These are phyloP conservation scores for Lypha dubia DNA, from an alignment of 2,888 invertebrate genomes.

Conservation along the genomic window DNA sequence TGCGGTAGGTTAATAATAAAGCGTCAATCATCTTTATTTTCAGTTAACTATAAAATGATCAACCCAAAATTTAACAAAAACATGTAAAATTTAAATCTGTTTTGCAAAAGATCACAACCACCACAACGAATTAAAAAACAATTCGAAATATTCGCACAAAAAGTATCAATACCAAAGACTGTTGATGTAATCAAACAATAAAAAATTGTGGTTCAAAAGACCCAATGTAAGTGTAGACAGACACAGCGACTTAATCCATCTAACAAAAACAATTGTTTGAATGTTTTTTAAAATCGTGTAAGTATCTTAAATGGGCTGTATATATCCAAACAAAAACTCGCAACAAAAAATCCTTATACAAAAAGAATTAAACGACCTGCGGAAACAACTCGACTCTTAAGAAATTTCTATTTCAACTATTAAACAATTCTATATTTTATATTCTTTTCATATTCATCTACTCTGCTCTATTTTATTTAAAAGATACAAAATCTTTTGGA, in stretches of 20 bases:
- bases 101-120: conserved; percentile 60
- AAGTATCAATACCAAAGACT: conserved; percentile 8
- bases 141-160: conserved; percentile 12
- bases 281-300: conserved; percentile 61
- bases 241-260: conserved; percentile 56
- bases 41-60: conserved; percentile 26
- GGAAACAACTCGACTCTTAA: conserved; percentile 28
- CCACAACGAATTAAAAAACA: conserved; percentile 60
- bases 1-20: conserved; percentile 54
- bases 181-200: conserved; percentile 34
- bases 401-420: conserved; percentile 54
- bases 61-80: conserved; percentile 1
- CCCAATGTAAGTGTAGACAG: conserved; percentile 13
- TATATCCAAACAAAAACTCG: conserved; percentile 37
- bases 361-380: conserved; percentile 26
- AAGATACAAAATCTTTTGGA: conserved; percentile 39
- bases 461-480: conserved; percentile 36
- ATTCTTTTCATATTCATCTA: conserved; percentile 19
- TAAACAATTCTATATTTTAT: conserved; percentile 29
- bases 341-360: conserved; percentile 3
- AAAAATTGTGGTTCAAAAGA: conserved; percentile 8
- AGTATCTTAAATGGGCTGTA: conserved; percentile 66
- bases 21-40: conserved; percentile 53
- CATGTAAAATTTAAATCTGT: conserved; percentile 45
- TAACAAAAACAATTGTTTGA: conserved; percentile 50